Evolutionary conservation across 1,140 invertebrate genomes (phyloP), one percentile per base, ranked within the genome.

Genomic region (Vanessa tameamea): DNA sequence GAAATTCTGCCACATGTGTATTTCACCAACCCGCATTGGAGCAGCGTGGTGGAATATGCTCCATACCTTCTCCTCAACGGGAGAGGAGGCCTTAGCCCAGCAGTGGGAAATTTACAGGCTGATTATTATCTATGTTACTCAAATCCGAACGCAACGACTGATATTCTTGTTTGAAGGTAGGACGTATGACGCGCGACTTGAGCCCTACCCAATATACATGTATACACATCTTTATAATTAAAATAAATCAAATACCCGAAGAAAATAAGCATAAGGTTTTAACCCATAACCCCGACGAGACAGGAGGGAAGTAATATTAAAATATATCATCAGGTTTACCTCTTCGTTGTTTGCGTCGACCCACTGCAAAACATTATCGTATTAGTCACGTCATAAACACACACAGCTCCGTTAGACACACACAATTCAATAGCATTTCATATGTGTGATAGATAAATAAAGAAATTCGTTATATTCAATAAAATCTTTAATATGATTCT

Each of bases 311-410:
- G 20, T 26, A 47, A 47, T 26, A 69, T 53, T 0, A 1, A 51
- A 50, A 73, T 69, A 77, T 14, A 77, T 73, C 47, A 48, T 59
- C 26, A 66, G 31, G 70, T 66, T 79, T 95, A 95, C 94, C 94
- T 95, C 94, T 82, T 95, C 94, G 85, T 93, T 94, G 90, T 94
- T 94, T 90, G 94, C 93, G 92, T 94, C 94, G 87, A 95, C 94
- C 94, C 94, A 95, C 94, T 95, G 94, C 84, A 94, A 92, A 89
- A 92, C 81, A 90, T 88, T 87, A 83, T 86, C 76, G 64, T 69
- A 92, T 92, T 92, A 92, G 89, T 90, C 79, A 90, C 83, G 82
- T 12, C 80, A 75, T 70, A 78, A 76, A 78, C 57, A 76, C 89
- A 93, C 81, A 77, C 75, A 47, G 55, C 43, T 26, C 61, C 67